A percentile compares a stretch with the other conserved stretches of the same genome.
These are phyloP conservation scores for Oreohelix idahoensis DNA, from an alignment of 1,140 invertebrate species.

Conservation along the genomic window DNA sequence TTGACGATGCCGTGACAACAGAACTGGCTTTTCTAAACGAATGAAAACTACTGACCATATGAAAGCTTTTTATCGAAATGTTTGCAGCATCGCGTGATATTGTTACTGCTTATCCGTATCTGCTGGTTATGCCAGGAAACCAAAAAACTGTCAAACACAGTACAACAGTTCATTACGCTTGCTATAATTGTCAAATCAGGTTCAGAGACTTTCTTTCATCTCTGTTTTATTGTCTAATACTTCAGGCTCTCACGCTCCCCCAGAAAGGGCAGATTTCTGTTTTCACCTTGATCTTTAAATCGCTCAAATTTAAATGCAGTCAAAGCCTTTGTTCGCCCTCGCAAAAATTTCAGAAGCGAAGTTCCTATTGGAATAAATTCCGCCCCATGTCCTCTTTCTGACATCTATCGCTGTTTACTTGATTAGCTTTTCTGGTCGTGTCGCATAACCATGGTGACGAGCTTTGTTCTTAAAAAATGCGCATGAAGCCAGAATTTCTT, in stretches of 20 bases:
- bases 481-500: neutral
- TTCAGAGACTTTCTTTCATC: neutral
- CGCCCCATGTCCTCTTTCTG: neutral
- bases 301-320: neutral
- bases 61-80: no score
- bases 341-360: neutral
- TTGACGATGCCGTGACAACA: no score
- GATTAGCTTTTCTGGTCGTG: neutral
- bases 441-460: neutral
- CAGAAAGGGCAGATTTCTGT: neutral
- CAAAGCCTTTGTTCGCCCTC: neutral
- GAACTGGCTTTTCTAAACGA: no score
- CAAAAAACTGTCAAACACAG: no score
- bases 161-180: no score
- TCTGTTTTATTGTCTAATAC: neutral
- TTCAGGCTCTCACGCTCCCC: neutral
- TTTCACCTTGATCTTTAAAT: neutral
- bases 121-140: no score
- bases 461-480: neutral
- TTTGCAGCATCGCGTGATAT: no score
- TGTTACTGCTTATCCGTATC: no score
- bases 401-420: neutral
- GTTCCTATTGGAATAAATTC: neutral
- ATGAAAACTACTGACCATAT: no score
- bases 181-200: no score